Evolutionary conservation across 2,113 vertebrate species (phyloP), one percentile per base, ranked within the genome.

Genomic region (Onychorhynchus coronatus): DNA sequence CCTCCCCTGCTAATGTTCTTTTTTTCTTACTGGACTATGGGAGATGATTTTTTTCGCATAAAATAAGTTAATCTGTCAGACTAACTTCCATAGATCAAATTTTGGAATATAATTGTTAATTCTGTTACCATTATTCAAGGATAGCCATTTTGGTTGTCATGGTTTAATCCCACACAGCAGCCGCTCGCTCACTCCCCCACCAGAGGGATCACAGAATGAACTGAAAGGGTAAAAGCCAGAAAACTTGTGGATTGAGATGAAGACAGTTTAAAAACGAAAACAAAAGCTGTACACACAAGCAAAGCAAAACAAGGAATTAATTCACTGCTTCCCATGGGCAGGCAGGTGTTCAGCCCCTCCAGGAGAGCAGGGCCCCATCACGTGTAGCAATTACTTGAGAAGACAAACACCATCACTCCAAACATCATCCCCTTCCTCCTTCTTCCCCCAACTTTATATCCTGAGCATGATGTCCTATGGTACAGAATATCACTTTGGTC

Each of bases 391-490:
- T 55, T 30, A 31, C 39, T 62, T 35, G 15, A 24, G 20, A 55
- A 68, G 16, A 68, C 11, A 68, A 30, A 41, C 2, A 4, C 11
- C 28, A 27, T 35, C 39, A 31, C 11, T 41, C 17, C 24, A 47
- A 75, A 49, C 44, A n/a, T 55, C 2, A 6, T 30, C 8, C 5
- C 12, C 18, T 70, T 55, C 25, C 61, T 8, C 21, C 24, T 72
- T 41, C 30, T 79, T 47, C 16, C 12, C 28, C 17, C 7, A 2
- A 13, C 4, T 10, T 47, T 8, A 15, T 15, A 21, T 25, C 11
- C 8, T 5, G 33, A 53, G 0, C n/a, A 53, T 1, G 11, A 6
- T n/a, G 18, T 3, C 61, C 24, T 0, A 17, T 3, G 20, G 13
- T 25, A 22, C 68, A 55, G 20, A 83, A 47, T 9, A 41, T 7